Evolutionary conservation across 30 jellyfish, hydroid and myxozoan genomes (phyloP), one percentile per base, ranked within the genome.

Genomic region (Aurelia sp.): DNA sequence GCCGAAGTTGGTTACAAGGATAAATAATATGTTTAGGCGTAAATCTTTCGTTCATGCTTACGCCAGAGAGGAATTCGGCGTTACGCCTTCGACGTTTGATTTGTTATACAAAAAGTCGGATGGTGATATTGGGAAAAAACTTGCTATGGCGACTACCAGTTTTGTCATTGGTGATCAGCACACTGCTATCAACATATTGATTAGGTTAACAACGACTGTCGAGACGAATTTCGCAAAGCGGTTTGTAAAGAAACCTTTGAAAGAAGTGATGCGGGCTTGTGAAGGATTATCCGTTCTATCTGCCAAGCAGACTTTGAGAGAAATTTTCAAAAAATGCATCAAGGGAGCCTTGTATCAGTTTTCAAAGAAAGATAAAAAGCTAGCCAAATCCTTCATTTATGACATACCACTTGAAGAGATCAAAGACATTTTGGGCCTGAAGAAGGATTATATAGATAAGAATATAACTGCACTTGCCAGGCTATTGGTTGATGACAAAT

Each of bases 321-420:
- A n/a, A 3, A 66, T 78, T 5, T 44, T 78, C 53, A 60, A 23
- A 15, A 40, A 9, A 18, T 78, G 89, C 71, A 31, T 78, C 3
- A 44, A 44, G 16, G 55, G 15, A 44, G 55, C 16, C 15, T 7
- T 44, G 8, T 2, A 9, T 4, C 16, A 44, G 2, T 10, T 44
- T 10, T 1, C 13, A 44, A 6, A 3, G 55, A 44, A 16, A 44
- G 55, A 44, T 44, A 44, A 44, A 44, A 44, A 10, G 35, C 59
- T 62, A 35, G 16, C 50, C 19, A 41, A 20, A 27, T 78, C 79
- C 18, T 44, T 62, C 17, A 19, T 52, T 40, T 21, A 13, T 41
- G 71, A 64, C 20, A 20, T 62, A 17, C 57, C 89, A 4, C 13
- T 78, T 16, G 58, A 18, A 37, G 89, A 78, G 66, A 17, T 78